These are phyloP conservation scores for Liasis olivaceus DNA, from an alignment of 2,797 vertebrate species.

Conservation along the genomic window DNA sequence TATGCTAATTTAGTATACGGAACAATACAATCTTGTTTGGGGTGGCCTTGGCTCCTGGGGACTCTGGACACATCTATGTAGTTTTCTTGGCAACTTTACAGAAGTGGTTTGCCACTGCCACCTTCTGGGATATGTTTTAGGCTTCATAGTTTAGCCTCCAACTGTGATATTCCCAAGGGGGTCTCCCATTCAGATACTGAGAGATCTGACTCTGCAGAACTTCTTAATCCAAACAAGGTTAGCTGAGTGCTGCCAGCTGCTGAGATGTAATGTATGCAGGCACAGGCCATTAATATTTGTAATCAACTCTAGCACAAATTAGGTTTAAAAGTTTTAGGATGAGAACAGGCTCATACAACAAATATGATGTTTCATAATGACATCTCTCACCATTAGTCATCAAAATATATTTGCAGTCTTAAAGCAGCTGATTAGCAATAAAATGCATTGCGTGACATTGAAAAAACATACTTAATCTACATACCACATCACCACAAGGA, in stretches of 20 bases:
- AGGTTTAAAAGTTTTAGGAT: background rate
- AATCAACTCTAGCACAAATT: background rate
- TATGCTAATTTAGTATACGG: background rate
- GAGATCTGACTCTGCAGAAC: background rate
- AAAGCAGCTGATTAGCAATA: background rate
- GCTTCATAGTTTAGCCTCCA: background rate
- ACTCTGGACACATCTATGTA: background rate
- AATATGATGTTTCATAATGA: background rate
- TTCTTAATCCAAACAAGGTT: background rate
- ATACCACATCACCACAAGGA: slow-evolving; percentile 69
- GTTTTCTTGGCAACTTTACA: background rate
- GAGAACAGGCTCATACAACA: background rate
- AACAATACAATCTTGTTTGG: background rate
- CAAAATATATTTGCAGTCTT: background rate
- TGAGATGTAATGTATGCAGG: background rate
- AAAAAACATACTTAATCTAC: slow-evolving; percentile 26
- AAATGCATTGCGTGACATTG: background rate
- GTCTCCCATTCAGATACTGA: background rate
- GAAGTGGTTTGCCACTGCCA: background rate
- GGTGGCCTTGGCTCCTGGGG: background rate
- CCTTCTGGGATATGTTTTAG: background rate
- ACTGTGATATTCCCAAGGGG: background rate
- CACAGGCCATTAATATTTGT: background rate
- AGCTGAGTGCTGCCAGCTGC: background rate
- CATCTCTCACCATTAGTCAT: background rate